Conservation (phyloP, 2,113 vertebrate species). For the Pandion haliaetus region DNA sequence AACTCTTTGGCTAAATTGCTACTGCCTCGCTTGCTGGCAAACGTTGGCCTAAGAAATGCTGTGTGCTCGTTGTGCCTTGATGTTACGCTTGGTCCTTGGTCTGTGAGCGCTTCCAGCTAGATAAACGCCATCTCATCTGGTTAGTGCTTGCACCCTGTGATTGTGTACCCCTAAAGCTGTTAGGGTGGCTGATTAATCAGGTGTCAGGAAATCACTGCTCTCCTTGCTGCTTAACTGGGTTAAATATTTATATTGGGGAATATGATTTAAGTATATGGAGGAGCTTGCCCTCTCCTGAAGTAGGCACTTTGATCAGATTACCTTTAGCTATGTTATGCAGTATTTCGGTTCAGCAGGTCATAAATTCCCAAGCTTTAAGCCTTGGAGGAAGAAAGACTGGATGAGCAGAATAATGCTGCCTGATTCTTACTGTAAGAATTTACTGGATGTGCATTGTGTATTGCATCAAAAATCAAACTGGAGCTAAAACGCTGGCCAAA, state of each 20-base stretch:
- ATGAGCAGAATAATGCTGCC: neutral
- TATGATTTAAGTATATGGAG: neutral
- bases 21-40: rapidly evolving
- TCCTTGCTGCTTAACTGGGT: neutral
- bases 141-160: neutral
- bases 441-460: neutral
- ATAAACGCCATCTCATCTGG: neutral
- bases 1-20: neutral
- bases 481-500: neutral
- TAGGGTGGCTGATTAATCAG: neutral
- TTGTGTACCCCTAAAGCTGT: neutral
- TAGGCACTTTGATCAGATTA: neutral
- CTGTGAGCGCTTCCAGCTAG: neutral
- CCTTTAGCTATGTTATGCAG: neutral
- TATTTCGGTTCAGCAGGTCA: neutral
- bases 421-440: neutral
- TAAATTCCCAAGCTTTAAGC: neutral
- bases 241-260: neutral
- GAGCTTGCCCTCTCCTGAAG: neutral
- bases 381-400: neutral
- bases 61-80: neutral
- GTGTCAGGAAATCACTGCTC: neutral
- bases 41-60: neutral
- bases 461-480: neutral
- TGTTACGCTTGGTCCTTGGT: neutral